phyloP scores from a whole-genome alignment of 2,888 invertebrate genomes.

The Gymnoscelis rufifasciata region DNA sequence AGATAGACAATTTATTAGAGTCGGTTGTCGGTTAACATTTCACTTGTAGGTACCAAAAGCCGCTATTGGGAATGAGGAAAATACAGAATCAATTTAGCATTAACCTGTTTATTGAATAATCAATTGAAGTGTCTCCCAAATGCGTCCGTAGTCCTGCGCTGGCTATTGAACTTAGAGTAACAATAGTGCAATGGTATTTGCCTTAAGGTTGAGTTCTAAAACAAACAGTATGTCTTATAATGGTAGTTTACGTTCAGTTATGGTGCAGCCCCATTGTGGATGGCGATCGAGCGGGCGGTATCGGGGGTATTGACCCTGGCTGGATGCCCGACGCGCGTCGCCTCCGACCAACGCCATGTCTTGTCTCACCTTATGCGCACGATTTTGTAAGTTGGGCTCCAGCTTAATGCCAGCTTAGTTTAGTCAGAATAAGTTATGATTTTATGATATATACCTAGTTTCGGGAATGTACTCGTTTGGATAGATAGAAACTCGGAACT shows the following conservation, averaged over 20 bases:
- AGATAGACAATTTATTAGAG: too few species aligned
- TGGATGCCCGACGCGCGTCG: slow-evolving; percentile 39
- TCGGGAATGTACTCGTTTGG: too few species aligned
- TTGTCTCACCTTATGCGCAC: slow-evolving; percentile 44
- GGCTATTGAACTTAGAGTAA: not conserved
- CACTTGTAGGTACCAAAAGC: too few species aligned
- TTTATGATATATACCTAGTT: too few species aligned
- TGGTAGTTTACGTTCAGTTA: slow-evolving; percentile 47
- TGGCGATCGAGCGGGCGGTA: slow-evolving; percentile 48
- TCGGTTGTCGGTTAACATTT: too few species aligned
- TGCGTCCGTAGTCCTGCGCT: too few species aligned
- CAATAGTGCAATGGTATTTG: not conserved
- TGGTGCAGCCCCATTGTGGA: slow-evolving; percentile 51
- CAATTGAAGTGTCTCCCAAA: too few species aligned
- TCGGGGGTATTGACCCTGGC: slow-evolving; percentile 68
- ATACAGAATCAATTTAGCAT: too few species aligned
- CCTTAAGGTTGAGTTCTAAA: slow-evolving; percentile 1
- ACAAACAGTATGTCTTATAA: slow-evolving; percentile 12
- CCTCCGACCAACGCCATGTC: slow-evolving; percentile 26
- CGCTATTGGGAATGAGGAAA: too few species aligned
- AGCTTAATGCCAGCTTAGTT: not conserved
- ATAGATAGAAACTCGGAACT: too few species aligned
- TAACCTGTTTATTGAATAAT: too few species aligned
- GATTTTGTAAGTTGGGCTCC: slow-evolving; percentile 39
- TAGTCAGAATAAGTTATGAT: too few species aligned